Evolutionary conservation across 2,113 vertebrate genomes (phyloP).

Genomic region (Circaetus gallicus): DNA sequence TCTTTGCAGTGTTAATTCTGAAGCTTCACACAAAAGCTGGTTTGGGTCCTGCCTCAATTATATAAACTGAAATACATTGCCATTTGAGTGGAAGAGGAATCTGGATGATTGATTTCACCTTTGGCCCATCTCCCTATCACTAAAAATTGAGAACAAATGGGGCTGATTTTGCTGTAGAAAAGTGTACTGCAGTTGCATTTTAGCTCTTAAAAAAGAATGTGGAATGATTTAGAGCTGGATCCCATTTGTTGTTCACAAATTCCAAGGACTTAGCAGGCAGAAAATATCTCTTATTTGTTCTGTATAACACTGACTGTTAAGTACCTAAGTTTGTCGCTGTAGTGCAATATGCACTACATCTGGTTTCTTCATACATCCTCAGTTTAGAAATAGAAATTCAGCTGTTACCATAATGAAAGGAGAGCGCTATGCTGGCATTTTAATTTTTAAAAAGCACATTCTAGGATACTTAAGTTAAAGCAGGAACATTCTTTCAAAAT

Average conservation of each 20-base stretch:
- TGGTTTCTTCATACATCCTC: neutral
- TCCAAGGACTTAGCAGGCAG: neutral
- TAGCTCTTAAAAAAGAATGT: neutral
- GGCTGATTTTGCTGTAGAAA: neutral
- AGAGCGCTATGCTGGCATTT: neutral
- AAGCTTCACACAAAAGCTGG: neutral
- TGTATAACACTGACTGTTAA: neutral
- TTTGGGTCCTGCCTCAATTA: neutral
- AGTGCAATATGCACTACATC: neutral
- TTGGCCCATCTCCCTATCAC: neutral
- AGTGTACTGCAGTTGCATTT: neutral
- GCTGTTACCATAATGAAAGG: neutral
- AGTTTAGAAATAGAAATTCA: constrained; percentile 14
- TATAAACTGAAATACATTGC: neutral
- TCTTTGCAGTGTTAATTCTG: neutral
- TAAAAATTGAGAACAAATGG: neutral
- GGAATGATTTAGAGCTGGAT: neutral
- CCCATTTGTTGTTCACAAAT: neutral
- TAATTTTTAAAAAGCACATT: neutral
- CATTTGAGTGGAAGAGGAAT: neutral
- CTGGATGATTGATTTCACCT: neutral
- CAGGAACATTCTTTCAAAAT: neutral
- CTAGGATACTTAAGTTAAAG: neutral
- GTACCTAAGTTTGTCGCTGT: neutral
- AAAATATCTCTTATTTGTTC: neutral